Percentiles rank a stretch among this genome's conserved stretches.
phyloP scores from a whole-genome alignment of 2,888 invertebrate genomes.

The Synanthedon formicaeformis region DNA sequence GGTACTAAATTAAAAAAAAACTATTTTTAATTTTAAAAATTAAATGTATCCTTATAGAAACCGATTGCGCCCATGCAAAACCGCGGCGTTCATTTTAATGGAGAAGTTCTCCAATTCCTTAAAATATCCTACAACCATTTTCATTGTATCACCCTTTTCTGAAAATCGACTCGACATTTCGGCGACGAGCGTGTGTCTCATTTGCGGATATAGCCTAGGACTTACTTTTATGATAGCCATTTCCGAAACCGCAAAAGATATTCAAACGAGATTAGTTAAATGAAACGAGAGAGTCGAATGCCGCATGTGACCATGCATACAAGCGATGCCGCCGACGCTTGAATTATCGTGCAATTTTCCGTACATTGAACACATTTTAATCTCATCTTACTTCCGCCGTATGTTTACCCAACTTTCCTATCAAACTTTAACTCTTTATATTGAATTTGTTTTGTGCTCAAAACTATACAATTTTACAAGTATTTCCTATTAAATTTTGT shows the following conservation, averaged over 20 bases:
- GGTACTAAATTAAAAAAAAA: too few species aligned
- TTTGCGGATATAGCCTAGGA: constrained; percentile 10
- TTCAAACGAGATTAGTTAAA: constrained; percentile 36
- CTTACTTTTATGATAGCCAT: constrained; percentile 20
- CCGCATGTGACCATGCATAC: constrained; percentile 10
- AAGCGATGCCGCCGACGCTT: constrained; percentile 29
- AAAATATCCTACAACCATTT: neutral
- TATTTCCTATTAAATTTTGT: too few species aligned
- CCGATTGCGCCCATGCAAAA: too few species aligned
- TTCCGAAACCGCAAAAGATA: constrained; percentile 13
- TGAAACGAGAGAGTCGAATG: constrained; percentile 28
- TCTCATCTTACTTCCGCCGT: constrained; percentile 1
- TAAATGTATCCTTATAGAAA: too few species aligned
- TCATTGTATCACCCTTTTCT: neutral
- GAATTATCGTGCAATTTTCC: constrained; percentile 56
- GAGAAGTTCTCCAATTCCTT: too few species aligned
- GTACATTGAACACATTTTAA: constrained; percentile 36
- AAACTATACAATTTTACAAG: too few species aligned
- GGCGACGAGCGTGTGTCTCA: neutral
- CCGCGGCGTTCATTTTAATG: too few species aligned
- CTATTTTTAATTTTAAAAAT: too few species aligned
- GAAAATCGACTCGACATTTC: neutral
- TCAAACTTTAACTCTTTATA: neutral
- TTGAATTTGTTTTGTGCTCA: too few species aligned
- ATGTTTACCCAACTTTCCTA: constrained; percentile 6